Conservation (phyloP, 2,888 invertebrate species). For the Dastarcus helophoroides region DNA sequence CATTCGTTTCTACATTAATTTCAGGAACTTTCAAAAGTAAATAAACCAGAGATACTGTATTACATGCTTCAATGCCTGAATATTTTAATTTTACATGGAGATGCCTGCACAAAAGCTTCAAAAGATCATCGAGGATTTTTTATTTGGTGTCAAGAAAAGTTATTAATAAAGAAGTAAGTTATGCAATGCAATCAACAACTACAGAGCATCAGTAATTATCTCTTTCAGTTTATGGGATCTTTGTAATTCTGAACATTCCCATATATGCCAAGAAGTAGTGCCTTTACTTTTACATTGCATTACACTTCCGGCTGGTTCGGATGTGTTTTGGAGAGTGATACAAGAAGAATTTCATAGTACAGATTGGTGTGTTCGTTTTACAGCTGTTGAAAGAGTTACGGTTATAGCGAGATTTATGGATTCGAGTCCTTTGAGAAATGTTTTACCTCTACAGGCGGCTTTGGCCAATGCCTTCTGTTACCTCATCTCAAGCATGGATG, state of each 20-base stretch:
- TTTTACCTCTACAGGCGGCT: slow-evolving; percentile 79
- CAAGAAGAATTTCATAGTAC: slow-evolving; percentile 86
- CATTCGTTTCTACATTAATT: slow-evolving; percentile 12
- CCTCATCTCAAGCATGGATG: slow-evolving; percentile 91
- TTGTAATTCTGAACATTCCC: slow-evolving; percentile 84
- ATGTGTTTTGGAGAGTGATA: slow-evolving; percentile 92
- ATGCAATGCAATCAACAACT: not conserved
- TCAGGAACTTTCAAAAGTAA: slow-evolving; percentile 66
- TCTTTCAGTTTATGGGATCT: slow-evolving; percentile 76
- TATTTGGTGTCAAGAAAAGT: slow-evolving; percentile 92
- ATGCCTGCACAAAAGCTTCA: slow-evolving; percentile 76
- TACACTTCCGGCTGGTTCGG: slow-evolving; percentile 85
- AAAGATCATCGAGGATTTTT: slow-evolving; percentile 86
- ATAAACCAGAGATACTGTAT: slow-evolving; percentile 86
- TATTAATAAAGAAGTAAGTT: slow-evolving; percentile 79
- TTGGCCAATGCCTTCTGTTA: slow-evolving; percentile 95
- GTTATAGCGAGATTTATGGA: slow-evolving; percentile 90
- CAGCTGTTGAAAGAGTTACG: slow-evolving; percentile 90
- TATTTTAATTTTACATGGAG: slow-evolving; percentile 83
- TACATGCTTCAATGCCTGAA: slow-evolving; percentile 87
- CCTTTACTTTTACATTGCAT: slow-evolving; percentile 91
- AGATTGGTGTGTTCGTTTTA: slow-evolving; percentile 83
- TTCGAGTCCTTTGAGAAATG: slow-evolving; percentile 72
- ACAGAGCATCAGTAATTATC: slow-evolving; percentile 3
- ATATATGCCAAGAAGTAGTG: slow-evolving; percentile 85